Evolutionary conservation across 2,888 invertebrate species (phyloP).

Genomic region (Tetragonisca angustula): DNA sequence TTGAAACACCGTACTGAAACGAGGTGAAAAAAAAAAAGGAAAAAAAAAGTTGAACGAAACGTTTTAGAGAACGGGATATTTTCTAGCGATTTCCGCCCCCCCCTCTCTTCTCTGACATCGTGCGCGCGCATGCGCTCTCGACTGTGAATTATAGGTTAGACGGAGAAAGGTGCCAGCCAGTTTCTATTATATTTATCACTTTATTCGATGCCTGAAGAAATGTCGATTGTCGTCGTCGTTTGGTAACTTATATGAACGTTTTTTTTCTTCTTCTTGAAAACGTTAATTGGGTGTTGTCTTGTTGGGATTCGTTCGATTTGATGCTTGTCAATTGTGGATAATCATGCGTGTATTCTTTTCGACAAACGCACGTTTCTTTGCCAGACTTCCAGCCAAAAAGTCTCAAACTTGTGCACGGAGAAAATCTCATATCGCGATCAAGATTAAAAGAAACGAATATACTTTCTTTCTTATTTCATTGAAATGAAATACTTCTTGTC

Average conservation of each 20-base stretch:
- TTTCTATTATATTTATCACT: slow-evolving; percentile 58
- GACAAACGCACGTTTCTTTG: not conserved
- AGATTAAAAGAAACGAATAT: too few relatives aligned
- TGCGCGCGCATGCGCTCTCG: not conserved
- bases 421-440: too few relatives aligned
- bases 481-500: not conserved
- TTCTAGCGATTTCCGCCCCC: not conserved
- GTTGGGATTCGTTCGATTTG: not conserved
- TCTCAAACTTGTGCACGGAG: too few relatives aligned
- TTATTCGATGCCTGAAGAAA: slow-evolving; percentile 57
- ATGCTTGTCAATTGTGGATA: not conserved
- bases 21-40: not conserved
- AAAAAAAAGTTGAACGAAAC: slow-evolving; percentile 9
- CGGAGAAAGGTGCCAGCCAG: slow-evolving; percentile 21
- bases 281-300: slow-evolving; percentile 65
- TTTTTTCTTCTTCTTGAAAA: slow-evolving; percentile 33
- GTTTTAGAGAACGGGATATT: slow-evolving; percentile 2
- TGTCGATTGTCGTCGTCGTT: slow-evolving; percentile 58
- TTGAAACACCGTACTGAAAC: slow-evolving; percentile 21
- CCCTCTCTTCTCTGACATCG: not conserved
- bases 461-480: too few relatives aligned
- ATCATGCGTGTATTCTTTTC: not conserved
- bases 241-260: slow-evolving; percentile 48
- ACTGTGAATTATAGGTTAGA: slow-evolving; percentile 20
- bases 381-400: too few relatives aligned